phyloP scores from a whole-genome alignment of 92 coral and sea anemone species.

The Plumapathes pennacea region DNA sequence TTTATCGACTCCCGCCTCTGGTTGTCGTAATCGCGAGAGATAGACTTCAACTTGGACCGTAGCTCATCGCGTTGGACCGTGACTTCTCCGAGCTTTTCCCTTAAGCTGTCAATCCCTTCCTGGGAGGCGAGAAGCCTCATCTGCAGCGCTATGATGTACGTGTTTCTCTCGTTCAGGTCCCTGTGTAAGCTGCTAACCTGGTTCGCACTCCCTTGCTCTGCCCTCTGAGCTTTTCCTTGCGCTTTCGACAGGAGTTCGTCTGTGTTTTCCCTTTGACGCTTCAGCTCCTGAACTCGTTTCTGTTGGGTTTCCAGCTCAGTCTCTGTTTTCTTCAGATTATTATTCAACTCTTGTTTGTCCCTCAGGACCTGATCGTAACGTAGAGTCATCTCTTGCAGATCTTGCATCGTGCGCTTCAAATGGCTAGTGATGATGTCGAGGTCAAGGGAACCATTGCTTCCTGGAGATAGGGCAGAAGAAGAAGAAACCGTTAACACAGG shows the following conservation, averaged over 20 bases:
- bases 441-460: conserved; percentile 53
- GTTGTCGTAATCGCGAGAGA: conserved; percentile 68
- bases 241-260: conserved; percentile 52
- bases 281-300: conserved; percentile 61
- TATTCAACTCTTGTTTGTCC: conserved; percentile 58
- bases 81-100: conserved; percentile 52
- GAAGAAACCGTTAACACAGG: background rate
- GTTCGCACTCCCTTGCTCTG: conserved; percentile 51
- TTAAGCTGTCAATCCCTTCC: conserved; percentile 74
- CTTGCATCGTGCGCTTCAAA: conserved; percentile 66
- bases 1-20: conserved; percentile 94
- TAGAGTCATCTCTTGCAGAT: conserved; percentile 74
- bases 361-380: conserved; percentile 71
- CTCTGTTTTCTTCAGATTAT: conserved; percentile 45
- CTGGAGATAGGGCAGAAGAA: background rate
- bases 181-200: conserved; percentile 61
- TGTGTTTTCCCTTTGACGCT: conserved; percentile 56
- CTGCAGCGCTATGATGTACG: conserved; percentile 88
- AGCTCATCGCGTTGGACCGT: conserved; percentile 48
- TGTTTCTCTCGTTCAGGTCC: conserved; percentile 81
- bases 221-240: conserved; percentile 64
- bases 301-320: conserved; percentile 59
- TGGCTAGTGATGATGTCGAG: conserved; percentile 77
- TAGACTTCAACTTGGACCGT: conserved; percentile 55
- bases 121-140: conserved; percentile 86